These are phyloP conservation scores for Halesus radiatus DNA, from an alignment of 1,140 invertebrate genomes.

Conservation along the genomic window DNA sequence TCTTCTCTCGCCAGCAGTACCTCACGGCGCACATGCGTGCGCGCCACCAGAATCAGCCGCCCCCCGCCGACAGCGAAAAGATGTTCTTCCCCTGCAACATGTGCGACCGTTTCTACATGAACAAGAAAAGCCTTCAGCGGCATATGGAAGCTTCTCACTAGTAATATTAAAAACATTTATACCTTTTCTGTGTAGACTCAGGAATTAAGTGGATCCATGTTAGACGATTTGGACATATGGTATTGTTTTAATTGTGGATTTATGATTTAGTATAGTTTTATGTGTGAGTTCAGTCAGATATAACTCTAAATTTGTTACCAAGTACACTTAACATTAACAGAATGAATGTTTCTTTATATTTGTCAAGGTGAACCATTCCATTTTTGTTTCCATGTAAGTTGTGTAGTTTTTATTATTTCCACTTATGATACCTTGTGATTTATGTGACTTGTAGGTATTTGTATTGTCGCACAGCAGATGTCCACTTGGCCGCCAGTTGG, in stretches of 20 bases:
- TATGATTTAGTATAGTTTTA: not conserved
- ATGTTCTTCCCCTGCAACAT: constrained; percentile 68
- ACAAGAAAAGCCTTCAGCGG: constrained; percentile 69
- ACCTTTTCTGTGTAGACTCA: not conserved
- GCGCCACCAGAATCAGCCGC: constrained; percentile 61
- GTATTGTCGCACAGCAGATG: too few relatives aligned
- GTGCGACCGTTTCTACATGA: constrained; percentile 69
- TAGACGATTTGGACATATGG: not conserved
- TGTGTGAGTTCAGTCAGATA: constrained; percentile 2
- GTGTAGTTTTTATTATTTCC: too few relatives aligned
- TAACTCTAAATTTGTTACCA: not conserved
- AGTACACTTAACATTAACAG: not conserved
- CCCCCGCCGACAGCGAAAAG: constrained; percentile 62
- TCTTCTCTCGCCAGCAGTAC: constrained; percentile 70
- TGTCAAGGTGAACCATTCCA: not conserved
- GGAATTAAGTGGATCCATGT: not conserved
- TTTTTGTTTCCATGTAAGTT: not conserved
- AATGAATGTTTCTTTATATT: not conserved
- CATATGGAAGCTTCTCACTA: constrained; percentile 67
- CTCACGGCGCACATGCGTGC: constrained; percentile 72
- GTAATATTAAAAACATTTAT: not conserved
- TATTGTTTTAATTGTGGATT: not conserved
- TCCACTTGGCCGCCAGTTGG: too few relatives aligned
- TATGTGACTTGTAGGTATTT: too few relatives aligned
- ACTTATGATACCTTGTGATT: too few relatives aligned